A percentile compares a stretch with the other conserved stretches of the same genome.
Conservation (phyloP, 2,113 vertebrate species). For the Pongo pygmaeus region DNA sequence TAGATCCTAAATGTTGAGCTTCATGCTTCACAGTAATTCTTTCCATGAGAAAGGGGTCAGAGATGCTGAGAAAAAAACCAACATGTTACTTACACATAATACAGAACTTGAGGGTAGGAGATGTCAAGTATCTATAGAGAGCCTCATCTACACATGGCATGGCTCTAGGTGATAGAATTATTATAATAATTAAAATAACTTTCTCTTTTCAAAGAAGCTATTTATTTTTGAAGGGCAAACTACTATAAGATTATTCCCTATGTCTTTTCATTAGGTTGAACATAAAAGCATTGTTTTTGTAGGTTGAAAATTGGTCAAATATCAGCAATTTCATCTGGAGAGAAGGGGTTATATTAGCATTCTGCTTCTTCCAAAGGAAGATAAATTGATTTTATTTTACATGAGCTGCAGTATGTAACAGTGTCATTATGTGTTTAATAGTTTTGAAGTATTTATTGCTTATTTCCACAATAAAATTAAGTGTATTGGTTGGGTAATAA, state of each 20-base stretch:
- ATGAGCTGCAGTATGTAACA: neutral
- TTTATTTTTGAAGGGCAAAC: neutral
- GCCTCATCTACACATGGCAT: neutral
- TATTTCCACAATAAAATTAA: slow-evolving; percentile 43
- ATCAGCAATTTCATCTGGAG: neutral
- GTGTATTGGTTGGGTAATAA: neutral
- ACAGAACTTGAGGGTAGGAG: neutral
- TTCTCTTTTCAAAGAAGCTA: slow-evolving; percentile 7
- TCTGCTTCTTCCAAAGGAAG: slow-evolving; percentile 16
- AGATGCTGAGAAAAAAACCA: neutral
- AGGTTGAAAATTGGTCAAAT: slow-evolving; percentile 31
- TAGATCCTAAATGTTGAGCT: neutral
- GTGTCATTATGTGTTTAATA: neutral
- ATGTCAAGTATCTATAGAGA: neutral
- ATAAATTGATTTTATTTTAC: slow-evolving; percentile 1
- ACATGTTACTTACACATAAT: neutral
- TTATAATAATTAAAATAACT: slow-evolving; percentile 40
- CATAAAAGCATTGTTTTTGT: slow-evolving; percentile 66
- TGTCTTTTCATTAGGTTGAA: slow-evolving; percentile 70
- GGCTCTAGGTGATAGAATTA: slow-evolving; percentile 33
- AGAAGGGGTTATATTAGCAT: neutral
- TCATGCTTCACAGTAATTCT: neutral
- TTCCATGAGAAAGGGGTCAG: neutral
- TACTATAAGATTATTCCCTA: neutral
- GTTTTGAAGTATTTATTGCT: slow-evolving; percentile 27